A percentile compares a stretch with the other conserved stretches of the same genome.
These are phyloP conservation scores for Formica aserva DNA, from an alignment of 2,888 invertebrate species.

Conservation along the genomic window DNA sequence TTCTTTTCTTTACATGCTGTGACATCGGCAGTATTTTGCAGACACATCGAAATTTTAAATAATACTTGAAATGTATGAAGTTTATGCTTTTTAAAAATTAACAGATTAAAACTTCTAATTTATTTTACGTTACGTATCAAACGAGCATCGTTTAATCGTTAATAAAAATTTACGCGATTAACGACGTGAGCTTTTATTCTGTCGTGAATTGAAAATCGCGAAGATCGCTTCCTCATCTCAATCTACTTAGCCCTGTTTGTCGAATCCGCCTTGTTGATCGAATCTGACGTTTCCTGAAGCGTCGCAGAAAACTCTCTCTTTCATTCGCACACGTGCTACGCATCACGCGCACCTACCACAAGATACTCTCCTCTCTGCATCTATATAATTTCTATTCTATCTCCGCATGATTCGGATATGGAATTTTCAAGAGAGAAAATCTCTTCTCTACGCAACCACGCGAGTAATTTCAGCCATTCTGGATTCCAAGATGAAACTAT, in stretches of 20 bases:
- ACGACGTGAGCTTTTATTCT: background rate
- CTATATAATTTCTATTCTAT: constrained; percentile 28
- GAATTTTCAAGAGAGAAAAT: constrained; percentile 33
- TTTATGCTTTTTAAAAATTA: background rate
- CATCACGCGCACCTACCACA: constrained; percentile 15
- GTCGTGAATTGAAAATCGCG: background rate
- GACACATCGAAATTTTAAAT: background rate
- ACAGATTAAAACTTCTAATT: background rate
- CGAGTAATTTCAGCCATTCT: constrained; percentile 24
- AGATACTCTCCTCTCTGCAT: constrained; percentile 1
- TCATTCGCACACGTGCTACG: constrained; percentile 51
- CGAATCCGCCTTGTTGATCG: constrained; percentile 33
- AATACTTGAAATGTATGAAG: background rate
- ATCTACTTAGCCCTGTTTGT: constrained; percentile 20
- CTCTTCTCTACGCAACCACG: constrained; percentile 13
- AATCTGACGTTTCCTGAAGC: constrained; percentile 33
- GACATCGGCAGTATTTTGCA: background rate
- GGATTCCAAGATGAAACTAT: constrained; percentile 9
- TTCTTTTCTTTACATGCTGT: background rate
- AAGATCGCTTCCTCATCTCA: background rate
- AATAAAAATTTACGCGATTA: background rate
- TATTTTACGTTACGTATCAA: background rate
- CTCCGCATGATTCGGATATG: constrained; percentile 3
- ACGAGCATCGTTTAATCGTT: background rate
- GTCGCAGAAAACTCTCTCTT: constrained; percentile 49